phyloP scores from a whole-genome alignment of 2,888 invertebrate genomes.

The Tipula helvola region DNA sequence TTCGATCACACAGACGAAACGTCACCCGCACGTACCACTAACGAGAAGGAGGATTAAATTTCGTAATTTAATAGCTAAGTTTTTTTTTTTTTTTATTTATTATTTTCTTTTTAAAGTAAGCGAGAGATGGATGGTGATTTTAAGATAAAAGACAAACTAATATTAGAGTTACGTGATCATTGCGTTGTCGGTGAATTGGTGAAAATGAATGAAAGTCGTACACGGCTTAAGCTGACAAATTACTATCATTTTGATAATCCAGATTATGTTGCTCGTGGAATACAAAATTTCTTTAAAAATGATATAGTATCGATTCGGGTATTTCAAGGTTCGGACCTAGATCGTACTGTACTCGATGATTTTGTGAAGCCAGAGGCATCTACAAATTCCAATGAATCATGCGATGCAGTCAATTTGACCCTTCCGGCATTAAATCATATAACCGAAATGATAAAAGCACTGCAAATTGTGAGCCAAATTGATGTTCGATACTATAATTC shows the following conservation, averaged over 20 bases:
- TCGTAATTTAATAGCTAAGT: background rate
- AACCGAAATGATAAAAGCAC: background rate
- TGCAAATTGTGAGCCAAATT: background rate
- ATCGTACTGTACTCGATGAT: background rate
- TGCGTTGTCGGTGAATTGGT: conserved; percentile 15
- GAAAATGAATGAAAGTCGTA: conserved; percentile 12
- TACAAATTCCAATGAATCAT: background rate
- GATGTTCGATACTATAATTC: background rate
- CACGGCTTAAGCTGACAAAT: conserved; percentile 14
- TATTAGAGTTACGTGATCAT: conserved; percentile 14
- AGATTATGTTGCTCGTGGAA: background rate
- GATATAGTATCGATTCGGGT: conserved; percentile 15
- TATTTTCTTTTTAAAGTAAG: background rate
- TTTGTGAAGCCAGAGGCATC: background rate
- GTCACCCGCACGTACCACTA: conserved; percentile 13
- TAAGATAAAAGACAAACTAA: background rate
- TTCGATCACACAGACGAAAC: conserved; percentile 35
- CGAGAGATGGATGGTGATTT: background rate
- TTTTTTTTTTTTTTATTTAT: background rate
- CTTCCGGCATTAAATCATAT: background rate
- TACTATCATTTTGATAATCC: conserved; percentile 13
- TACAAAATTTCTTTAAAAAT: conserved; percentile 14
- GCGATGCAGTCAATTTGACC: background rate
- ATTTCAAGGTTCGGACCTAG: background rate
- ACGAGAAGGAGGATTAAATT: conserved; percentile 18